These are phyloP conservation scores for Eclectus roratus DNA, from an alignment of 2,113 vertebrate genomes.

Conservation along the genomic window DNA sequence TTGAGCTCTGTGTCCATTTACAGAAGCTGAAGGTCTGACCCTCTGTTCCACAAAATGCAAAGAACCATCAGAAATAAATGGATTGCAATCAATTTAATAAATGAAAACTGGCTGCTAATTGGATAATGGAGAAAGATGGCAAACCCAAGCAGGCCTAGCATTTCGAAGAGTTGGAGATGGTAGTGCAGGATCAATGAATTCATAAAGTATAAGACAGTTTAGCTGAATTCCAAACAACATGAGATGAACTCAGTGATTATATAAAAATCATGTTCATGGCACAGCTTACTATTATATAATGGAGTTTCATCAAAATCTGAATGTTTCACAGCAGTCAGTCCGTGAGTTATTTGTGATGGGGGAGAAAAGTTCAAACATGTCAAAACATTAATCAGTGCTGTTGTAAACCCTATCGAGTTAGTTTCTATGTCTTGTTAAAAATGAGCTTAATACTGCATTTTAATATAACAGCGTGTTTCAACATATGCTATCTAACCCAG, in stretches of 20 bases:
- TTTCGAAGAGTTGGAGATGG: background rate
- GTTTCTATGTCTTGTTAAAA: background rate
- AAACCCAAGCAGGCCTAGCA: background rate
- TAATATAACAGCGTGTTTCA: background rate
- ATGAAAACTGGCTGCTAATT: background rate
- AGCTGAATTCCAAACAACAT: background rate
- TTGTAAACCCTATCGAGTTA: background rate
- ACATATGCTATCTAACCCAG: background rate
- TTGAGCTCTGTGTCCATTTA: background rate
- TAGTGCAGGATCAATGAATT: background rate
- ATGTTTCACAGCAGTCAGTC: background rate
- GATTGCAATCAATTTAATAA: background rate
- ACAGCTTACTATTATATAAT: background rate
- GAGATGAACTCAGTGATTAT: background rate
- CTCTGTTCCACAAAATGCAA: background rate
- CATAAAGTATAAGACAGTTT: background rate
- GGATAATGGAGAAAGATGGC: background rate
- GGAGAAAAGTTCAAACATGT: background rate
- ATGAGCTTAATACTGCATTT: background rate
- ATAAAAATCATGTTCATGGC: background rate
- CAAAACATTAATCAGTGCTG: background rate
- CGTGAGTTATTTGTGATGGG: background rate
- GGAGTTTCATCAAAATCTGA: background rate
- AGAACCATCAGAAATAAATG: background rate
- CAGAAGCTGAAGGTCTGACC: background rate